Evolutionary conservation across 1,140 invertebrate species (phyloP), one percentile per base, ranked within the genome.

Genomic region (Monomorium pharaonis): DNA sequence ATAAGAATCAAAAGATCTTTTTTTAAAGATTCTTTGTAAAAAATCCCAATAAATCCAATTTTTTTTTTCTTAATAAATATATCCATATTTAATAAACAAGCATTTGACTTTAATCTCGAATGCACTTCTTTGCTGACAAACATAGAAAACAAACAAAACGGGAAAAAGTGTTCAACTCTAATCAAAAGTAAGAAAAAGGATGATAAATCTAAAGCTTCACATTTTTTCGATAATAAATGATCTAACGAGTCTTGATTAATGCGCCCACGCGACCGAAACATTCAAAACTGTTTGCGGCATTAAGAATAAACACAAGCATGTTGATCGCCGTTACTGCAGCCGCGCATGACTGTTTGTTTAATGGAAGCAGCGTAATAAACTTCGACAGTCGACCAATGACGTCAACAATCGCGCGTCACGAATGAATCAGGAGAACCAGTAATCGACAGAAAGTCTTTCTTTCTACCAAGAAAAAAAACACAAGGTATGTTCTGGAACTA

Each of bases 301-400:
- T 88, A 81, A 88, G 88, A 89, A 89, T 89, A 89, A 84, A 67
- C 72, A 72, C 70, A 56, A 70, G 51, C 54, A 56, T 21, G 56
- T 33, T 77, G 72, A 62, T 67, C 12, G 30, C 42, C n/a, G 42
- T 18, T 63, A 62, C 33, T 75, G 62, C 85, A 63, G 54, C 47
- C 74, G 21, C 24, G 42, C 24, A 12, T 30, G 37, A 27, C 18
- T 72, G 65, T 81, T 81, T 76, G 16, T 86, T 86, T 72, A 60
- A 21, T 49, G 42, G 42, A 60, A 78, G 42, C 60, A 18, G 51
- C 84, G 42, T 51, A 54, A 81, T 37, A 72, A 85, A 65, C 49
- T 47, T 30, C 42, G 47, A 76, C 33, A 83, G 78, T 67, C 54
- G 49, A 12, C 54, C 72, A 44, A 69, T 88, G 74, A 88, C 88